Conservation (phyloP, 2,888 invertebrate species). For the Melolontha melolontha region DNA sequence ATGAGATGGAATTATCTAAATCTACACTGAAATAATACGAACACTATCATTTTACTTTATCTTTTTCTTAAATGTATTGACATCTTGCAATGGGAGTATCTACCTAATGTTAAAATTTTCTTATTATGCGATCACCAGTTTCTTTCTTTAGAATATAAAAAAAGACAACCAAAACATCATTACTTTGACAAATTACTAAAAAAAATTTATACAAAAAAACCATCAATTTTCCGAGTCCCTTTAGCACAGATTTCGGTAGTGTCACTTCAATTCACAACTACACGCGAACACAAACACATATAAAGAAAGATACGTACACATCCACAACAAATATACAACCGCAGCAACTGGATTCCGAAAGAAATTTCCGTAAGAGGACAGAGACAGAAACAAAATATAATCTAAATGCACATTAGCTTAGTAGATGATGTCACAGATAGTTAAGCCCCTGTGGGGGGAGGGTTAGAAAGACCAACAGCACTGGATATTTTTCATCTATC, state of each 20-base stretch:
- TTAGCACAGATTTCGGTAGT: not conserved
- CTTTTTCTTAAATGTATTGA: too few species aligned
- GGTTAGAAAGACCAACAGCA: conserved; percentile 52
- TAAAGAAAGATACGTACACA: too few species aligned
- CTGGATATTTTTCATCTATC: conserved; percentile 34
- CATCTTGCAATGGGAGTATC: too few species aligned
- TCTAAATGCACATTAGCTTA: conserved; percentile 49
- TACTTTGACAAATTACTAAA: conserved; percentile 2
- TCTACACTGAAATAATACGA: too few species aligned
- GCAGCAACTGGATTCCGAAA: not conserved
- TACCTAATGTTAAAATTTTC: too few species aligned
- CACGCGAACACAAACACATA: too few species aligned
- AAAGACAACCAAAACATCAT: not conserved
- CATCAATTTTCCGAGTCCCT: conserved; percentile 2
- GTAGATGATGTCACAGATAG: conserved; percentile 57
- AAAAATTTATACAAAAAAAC: not conserved
- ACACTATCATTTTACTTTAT: too few species aligned
- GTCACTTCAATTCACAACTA: too few species aligned
- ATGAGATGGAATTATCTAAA: too few species aligned
- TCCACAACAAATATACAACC: too few species aligned
- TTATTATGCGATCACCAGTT: too few species aligned
- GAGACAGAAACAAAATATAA: conserved; percentile 19
- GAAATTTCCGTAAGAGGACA: not conserved
- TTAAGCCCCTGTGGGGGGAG: conserved; percentile 51
- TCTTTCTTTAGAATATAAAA: too few species aligned